phyloP scores from a whole-genome alignment of 2,113 vertebrate species.

The Aix galericulata region DNA sequence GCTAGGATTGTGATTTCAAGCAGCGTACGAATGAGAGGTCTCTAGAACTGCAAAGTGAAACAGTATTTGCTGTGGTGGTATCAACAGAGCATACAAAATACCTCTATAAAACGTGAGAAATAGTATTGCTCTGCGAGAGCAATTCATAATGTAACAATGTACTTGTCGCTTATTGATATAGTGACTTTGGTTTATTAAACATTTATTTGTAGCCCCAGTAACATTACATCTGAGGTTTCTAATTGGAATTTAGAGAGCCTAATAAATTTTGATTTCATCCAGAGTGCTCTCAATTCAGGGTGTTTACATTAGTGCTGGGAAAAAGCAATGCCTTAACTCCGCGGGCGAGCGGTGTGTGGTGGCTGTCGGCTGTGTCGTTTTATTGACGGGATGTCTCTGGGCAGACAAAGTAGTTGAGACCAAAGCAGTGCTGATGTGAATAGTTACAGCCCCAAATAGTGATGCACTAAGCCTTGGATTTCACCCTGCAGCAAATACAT shows the following conservation, averaged over 20 bases:
- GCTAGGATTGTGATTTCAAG: background rate
- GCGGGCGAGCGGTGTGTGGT: accelerated
- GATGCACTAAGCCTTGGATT: background rate
- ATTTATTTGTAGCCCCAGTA: conserved; percentile 27
- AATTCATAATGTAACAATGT: background rate
- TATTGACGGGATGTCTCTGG: accelerated
- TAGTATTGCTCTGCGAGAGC: background rate
- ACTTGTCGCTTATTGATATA: conserved; percentile 17
- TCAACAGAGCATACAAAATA: conserved; percentile 1
- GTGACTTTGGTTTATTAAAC: conserved; percentile 22
- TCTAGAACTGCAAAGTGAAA: background rate
- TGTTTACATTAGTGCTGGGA: background rate
- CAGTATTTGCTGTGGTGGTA: conserved; percentile 11
- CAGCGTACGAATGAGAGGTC: background rate
- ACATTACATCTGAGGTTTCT: background rate
- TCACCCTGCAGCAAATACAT: background rate
- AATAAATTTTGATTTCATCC: conserved; percentile 47
- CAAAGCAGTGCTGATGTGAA: background rate
- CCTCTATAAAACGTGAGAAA: background rate
- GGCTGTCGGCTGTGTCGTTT: accelerated
- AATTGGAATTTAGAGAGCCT: conserved; percentile 52
- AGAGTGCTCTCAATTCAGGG: background rate
- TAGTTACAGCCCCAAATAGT: background rate
- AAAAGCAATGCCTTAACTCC: background rate
- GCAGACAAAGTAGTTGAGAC: background rate